Evolutionary conservation across 2,113 vertebrate species (phyloP).

Genomic region (Paradisaea rubra): DNA sequence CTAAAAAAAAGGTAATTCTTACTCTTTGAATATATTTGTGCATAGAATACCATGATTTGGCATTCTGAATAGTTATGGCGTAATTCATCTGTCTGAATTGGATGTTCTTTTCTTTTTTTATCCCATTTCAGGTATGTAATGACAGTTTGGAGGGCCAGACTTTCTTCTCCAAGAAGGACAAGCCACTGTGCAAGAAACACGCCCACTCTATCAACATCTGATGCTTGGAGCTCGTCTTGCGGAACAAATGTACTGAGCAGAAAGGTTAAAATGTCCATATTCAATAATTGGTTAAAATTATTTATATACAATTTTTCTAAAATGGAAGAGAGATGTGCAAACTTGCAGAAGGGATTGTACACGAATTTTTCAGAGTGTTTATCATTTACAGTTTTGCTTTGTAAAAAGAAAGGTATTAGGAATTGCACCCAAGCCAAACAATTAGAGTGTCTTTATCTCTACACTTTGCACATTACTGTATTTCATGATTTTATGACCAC

Average conservation of each 20-base stretch:
- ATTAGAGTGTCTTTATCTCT: not conserved
- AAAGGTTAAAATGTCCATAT: conserved; percentile 40
- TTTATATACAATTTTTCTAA: conserved; percentile 22
- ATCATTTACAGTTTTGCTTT: not conserved
- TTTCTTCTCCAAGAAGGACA: conserved; percentile 95
- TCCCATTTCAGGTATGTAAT: conserved; percentile 81
- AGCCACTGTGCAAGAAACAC: conserved; percentile 94
- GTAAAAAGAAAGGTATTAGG: not conserved
- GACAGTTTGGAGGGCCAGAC: conserved; percentile 87
- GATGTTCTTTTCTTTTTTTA: not conserved
- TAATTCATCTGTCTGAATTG: not conserved
- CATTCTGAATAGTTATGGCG: not conserved
- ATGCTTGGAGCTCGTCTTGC: not conserved
- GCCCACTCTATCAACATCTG: conserved; percentile 86
- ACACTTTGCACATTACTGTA: not conserved
- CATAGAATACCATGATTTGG: not conserved
- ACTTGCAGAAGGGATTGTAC: not conserved
- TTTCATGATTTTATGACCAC: not conserved
- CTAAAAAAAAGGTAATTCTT: not conserved
- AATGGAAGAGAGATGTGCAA: not conserved
- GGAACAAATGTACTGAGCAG: conserved; percentile 44
- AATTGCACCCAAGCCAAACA: not conserved
- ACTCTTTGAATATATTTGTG: not conserved
- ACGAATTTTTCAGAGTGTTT: not conserved
- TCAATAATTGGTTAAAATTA: conserved; percentile 19